A percentile compares a stretch with the other conserved stretches of the same genome.
These are phyloP conservation scores for Drosophila demipolita DNA, from an alignment of 2,888 invertebrate species.

Conservation along the genomic window DNA sequence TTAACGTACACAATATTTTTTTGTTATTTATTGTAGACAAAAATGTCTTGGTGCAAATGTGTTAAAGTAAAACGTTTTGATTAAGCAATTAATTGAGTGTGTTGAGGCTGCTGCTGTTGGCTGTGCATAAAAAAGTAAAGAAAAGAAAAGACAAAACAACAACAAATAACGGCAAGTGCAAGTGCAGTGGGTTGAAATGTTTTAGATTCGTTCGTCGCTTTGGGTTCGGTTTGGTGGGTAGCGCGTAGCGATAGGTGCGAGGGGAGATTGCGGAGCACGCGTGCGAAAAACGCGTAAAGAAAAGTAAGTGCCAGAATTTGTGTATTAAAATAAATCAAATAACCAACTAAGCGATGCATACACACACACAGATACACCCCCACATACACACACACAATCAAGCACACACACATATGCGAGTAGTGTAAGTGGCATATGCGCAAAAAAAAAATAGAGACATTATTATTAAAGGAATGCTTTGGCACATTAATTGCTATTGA, in stretches of 20 bases:
- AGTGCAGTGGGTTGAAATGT: slow-evolving; percentile 79
- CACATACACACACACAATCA: slow-evolving; percentile 12
- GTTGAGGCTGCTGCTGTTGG: slow-evolving; percentile 9
- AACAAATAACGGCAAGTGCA: slow-evolving; percentile 75
- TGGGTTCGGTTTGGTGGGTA: slow-evolving; percentile 25
- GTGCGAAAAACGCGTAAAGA: slow-evolving; percentile 78
- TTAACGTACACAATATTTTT: slow-evolving; percentile 40
- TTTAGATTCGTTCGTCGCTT: slow-evolving; percentile 56
- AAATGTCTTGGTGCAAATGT: slow-evolving; percentile 69
- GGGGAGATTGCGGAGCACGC: slow-evolving; percentile 41
- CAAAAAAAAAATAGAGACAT: slow-evolving; percentile 30
- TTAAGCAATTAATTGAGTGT: slow-evolving; percentile 77
- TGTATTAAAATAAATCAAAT: slow-evolving; percentile 79
- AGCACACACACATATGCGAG: slow-evolving; percentile 12
- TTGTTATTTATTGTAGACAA: slow-evolving; percentile 48
- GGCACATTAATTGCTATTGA: slow-evolving; percentile 69
- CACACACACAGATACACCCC: slow-evolving; percentile 48
- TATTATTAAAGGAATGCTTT: slow-evolving; percentile 49
- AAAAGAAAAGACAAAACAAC: slow-evolving; percentile 32
- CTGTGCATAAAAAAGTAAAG: slow-evolving; percentile 31
- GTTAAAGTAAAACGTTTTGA: slow-evolving; percentile 63
- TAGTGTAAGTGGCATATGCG: slow-evolving; percentile 69
- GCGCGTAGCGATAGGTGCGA: slow-evolving; percentile 4
- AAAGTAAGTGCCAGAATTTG: slow-evolving; percentile 78
- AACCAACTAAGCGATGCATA: slow-evolving; percentile 78